These are phyloP conservation scores for Pseudachorutes palmiensis DNA, from an alignment of 1,140 invertebrate species.

Conservation along the genomic window DNA sequence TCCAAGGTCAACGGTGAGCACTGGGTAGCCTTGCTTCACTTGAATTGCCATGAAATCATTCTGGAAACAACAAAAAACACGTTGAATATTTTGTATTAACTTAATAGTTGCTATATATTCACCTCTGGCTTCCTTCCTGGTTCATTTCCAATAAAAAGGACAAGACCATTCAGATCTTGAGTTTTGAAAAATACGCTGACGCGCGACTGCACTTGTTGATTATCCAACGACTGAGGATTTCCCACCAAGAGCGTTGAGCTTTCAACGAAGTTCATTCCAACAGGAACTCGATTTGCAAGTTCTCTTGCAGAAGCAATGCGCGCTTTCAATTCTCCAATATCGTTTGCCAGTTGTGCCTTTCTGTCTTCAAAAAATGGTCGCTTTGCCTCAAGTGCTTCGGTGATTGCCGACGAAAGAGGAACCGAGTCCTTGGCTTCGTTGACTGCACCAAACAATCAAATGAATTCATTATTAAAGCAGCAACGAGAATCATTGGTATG, in stretches of 20 bases:
- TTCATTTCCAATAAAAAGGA: conserved; percentile 84
- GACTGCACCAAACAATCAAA: conserved; percentile 22
- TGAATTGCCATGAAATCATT: conserved; percentile 91
- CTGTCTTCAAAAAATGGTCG: conserved; percentile 30
- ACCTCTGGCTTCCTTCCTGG: conserved; percentile 54
- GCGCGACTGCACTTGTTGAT: conserved; percentile 74
- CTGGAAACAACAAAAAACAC: conserved; percentile 45
- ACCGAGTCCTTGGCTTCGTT: conserved; percentile 34
- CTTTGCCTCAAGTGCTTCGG: conserved; percentile 26
- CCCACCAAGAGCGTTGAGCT: conserved; percentile 74
- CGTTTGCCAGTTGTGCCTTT: conserved; percentile 21
- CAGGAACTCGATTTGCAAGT: conserved; percentile 51
- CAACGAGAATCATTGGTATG: no score
- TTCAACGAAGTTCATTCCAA: conserved; percentile 75
- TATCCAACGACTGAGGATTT: conserved; percentile 70
- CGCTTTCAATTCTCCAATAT: conserved; percentile 59
- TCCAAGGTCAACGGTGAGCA: conserved; percentile 79
- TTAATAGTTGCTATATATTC: conserved; percentile 45
- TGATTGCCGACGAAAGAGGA: conserved; percentile 31
- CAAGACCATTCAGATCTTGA: conserved; percentile 64
- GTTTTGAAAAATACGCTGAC: conserved; percentile 82
- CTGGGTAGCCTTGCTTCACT: conserved; percentile 75
- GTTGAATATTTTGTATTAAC: no score
- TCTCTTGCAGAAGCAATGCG: conserved; percentile 72
- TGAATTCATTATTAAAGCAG: neutral